Evolutionary conservation across 2,888 invertebrate genomes (phyloP).

Genomic region (Aleiodes alternator): DNA sequence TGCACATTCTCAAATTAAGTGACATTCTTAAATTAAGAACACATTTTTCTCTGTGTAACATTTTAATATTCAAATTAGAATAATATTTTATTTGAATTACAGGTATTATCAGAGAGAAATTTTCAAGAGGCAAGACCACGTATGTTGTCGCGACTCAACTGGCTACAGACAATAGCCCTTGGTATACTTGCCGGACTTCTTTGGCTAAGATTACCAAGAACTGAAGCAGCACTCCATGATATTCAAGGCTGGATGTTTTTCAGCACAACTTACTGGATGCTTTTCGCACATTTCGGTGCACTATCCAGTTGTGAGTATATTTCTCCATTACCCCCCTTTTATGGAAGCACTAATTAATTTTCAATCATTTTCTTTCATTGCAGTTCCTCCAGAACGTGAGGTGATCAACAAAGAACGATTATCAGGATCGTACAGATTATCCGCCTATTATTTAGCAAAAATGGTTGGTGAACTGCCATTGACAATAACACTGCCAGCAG

Average conservation of each 20-base stretch:
- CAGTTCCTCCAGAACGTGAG: conserved; percentile 87
- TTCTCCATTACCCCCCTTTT: background rate
- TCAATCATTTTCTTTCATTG: conserved; percentile 31
- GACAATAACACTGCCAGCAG: conserved; percentile 84
- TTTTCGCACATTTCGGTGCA: conserved; percentile 87
- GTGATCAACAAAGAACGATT: conserved; percentile 88
- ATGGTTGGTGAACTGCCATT: conserved; percentile 88
- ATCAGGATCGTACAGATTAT: conserved; percentile 86
- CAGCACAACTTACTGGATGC: conserved; percentile 89
- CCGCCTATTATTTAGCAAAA: conserved; percentile 88
- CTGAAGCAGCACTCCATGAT: conserved; percentile 85
- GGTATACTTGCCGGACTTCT: conserved; percentile 85
- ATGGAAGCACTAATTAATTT: background rate
- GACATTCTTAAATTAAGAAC: too few species aligned
- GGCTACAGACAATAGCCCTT: conserved; percentile 85
- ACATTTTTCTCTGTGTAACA: too few species aligned
- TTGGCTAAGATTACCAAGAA: conserved; percentile 87
- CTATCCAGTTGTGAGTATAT: conserved; percentile 84
- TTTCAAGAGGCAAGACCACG: conserved; percentile 85
- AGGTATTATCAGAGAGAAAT: conserved; percentile 84
- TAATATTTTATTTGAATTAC: conserved; percentile 38
- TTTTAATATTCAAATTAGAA: too few species aligned
- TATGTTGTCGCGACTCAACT: conserved; percentile 86
- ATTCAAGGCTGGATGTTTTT: conserved; percentile 91
- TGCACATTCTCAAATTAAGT: too few species aligned